Conservation (phyloP, 2,888 invertebrate genomes). For the Drosophila kambysellisi region DNA sequence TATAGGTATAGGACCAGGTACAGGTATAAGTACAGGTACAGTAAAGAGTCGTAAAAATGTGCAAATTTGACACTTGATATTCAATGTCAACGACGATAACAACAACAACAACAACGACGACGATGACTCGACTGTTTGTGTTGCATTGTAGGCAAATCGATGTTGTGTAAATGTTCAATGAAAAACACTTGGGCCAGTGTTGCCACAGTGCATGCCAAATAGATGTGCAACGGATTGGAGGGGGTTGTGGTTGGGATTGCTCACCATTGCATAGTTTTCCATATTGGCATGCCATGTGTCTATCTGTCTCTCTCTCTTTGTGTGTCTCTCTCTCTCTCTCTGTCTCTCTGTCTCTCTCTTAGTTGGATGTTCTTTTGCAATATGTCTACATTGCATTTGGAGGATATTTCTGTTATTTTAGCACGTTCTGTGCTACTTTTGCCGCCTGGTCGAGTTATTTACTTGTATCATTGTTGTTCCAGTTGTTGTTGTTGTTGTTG, state of each 20-base stretch:
- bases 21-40: constrained; percentile 57
- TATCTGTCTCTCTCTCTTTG: neutral
- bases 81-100: constrained; percentile 68
- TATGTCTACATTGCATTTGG: constrained; percentile 11
- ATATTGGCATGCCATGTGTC: constrained; percentile 9
- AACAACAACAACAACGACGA: constrained; percentile 7
- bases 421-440: constrained; percentile 70
- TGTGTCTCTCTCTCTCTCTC: neutral
- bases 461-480: constrained; percentile 50
- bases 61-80: constrained; percentile 63
- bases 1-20: neutral
- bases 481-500: constrained; percentile 14
- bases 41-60: constrained; percentile 62
- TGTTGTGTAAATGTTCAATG: constrained; percentile 35
- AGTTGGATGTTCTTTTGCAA: constrained; percentile 11
- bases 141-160: constrained; percentile 33
- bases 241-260: neutral
- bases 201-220: constrained; percentile 16
- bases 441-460: constrained; percentile 65
- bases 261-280: constrained; percentile 19
- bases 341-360: neutral
- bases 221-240: neutral
- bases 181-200: constrained; percentile 35
- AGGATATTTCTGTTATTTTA: constrained; percentile 55
- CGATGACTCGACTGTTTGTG: constrained; percentile 4